Evolutionary conservation across 2,113 vertebrate genomes (phyloP), one percentile per base, ranked within the genome.

Genomic region (Romanogobio albipinnatus): DNA sequence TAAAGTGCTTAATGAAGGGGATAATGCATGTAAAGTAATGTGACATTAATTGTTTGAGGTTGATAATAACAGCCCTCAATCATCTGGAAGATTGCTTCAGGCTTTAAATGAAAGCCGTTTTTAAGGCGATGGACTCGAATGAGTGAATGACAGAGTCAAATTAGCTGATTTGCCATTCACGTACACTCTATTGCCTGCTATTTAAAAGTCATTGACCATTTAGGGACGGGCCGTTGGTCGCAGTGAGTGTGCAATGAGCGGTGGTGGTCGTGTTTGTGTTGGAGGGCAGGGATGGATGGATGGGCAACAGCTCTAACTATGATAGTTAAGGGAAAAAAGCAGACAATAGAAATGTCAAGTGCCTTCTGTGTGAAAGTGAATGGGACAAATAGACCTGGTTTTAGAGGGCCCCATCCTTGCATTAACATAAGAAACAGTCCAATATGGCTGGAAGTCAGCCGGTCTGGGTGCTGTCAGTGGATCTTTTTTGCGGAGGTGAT

Each of bases 371-470:
- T 86, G 87, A 89, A 81, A 87, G 92, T 77, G 89, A 81, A 87
- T 80, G 88, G 84, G 73, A 88, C 89, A 90, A 89, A 90, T 78
- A 86, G 86, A 76, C 85, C 86, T 70, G 56, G 90, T 91, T 86
- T 92, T 87, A 90, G 85, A 71, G 88, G 93, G 93, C 93, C 94
- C 91, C 94, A 87, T 86, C 36, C 89, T 87, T 88, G 91, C 84
- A 96, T 97, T 96, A 96, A 95, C 96, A 97, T 97, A 94, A 96
- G 95, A 96, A 97, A 96, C 88, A 91, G 92, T 3, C 89, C 93
- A 87, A 89, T 93, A 88, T 93, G 94, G 95, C 92, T 93, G 94
- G 93, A 93, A 92, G 76, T 82, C 45, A 91, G 90, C 91, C 82
- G 76, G 94, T 93, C 94, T 86, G 93, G 93, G 93, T 88, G 92